phyloP scores from a whole-genome alignment of 2,113 vertebrate species.

The Paratilapia polleni region DNA sequence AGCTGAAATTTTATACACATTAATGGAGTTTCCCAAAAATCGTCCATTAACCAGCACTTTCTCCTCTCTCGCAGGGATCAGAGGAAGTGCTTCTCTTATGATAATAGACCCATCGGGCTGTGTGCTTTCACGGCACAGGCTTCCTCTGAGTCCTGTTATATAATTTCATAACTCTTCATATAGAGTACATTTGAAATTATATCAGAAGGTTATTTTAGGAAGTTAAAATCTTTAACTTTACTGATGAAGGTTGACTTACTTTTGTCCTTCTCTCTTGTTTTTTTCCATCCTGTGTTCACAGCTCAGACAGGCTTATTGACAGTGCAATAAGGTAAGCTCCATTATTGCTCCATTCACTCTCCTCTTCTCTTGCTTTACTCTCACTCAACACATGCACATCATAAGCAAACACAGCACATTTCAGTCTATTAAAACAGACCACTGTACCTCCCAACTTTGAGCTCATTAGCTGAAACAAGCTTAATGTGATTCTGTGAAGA shows the following conservation, averaged over 20 bases:
- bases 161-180: not conserved
- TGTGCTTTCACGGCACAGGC: slow-evolving; percentile 16
- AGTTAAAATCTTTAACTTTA: not conserved
- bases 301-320: slow-evolving; percentile 69
- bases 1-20: not conserved
- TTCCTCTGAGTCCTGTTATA: not conserved
- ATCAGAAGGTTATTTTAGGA: not conserved
- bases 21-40: not conserved
- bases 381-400: slow-evolving; percentile 18
- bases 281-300: slow-evolving; percentile 28
- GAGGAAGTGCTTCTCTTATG: slow-evolving; percentile 39
- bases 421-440: slow-evolving; percentile 6
- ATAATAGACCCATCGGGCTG: slow-evolving; percentile 16
- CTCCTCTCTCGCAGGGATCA: slow-evolving; percentile 1
- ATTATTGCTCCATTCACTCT: slow-evolving; percentile 5
- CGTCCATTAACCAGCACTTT: slow-evolving; percentile 18
- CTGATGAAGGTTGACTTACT: not conserved
- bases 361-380: slow-evolving; percentile 3
- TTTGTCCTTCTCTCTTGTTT: not conserved
- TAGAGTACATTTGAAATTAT: not conserved
- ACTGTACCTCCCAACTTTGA: not conserved
- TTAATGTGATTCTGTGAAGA: slow-evolving; percentile 15
- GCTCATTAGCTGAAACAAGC: slow-evolving; percentile 5
- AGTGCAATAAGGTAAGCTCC: slow-evolving; percentile 69
- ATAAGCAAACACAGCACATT: slow-evolving; percentile 12